phyloP scores from a whole-genome alignment of 2,797 vertebrate species.

The Sandelia bainsii region DNA sequence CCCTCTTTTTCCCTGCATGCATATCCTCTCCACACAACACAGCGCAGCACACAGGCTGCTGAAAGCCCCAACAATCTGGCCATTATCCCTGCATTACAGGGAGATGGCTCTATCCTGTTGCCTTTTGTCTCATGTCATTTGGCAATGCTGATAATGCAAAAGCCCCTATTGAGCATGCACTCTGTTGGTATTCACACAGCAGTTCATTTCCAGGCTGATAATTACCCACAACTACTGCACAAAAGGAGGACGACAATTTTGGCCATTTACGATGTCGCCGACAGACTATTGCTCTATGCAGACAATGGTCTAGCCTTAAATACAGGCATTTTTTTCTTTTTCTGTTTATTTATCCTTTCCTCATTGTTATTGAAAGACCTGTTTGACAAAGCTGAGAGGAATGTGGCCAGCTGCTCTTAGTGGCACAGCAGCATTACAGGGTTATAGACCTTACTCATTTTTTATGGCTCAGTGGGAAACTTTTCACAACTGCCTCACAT shows the following conservation, averaged over 20 bases:
- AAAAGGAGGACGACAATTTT: slow-evolving; percentile 73
- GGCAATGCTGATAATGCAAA: slow-evolving; percentile 77
- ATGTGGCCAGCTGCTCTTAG: slow-evolving; percentile 44
- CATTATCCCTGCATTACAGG: slow-evolving; percentile 72
- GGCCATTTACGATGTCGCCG: slow-evolving; percentile 48
- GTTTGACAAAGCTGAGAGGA: slow-evolving; percentile 51
- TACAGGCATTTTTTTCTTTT: slow-evolving; percentile 23
- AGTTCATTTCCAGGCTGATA: slow-evolving; percentile 73
- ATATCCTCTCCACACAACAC: slow-evolving; percentile 59
- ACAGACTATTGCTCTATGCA: slow-evolving; percentile 36
- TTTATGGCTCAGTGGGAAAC: slow-evolving; percentile 59
- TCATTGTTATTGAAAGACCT: slow-evolving; percentile 57
- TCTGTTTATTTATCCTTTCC: slow-evolving; percentile 47
- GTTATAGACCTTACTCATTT: slow-evolving; percentile 32
- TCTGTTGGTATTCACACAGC: slow-evolving; percentile 64
- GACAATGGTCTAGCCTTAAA: slow-evolving; percentile 54
- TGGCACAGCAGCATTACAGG: slow-evolving; percentile 29
- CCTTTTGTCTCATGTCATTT: slow-evolving; percentile 82
- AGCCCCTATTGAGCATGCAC: slow-evolving; percentile 51
- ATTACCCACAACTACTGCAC: slow-evolving; percentile 73
- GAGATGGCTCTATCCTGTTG: slow-evolving; percentile 74
- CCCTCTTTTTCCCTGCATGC: slow-evolving; percentile 53
- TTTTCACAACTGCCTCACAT: slow-evolving; percentile 50
- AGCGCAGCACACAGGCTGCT: slow-evolving; percentile 50
- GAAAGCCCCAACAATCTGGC: slow-evolving; percentile 67